Percentiles rank a stretch among this genome's conserved stretches.
phyloP scores from a whole-genome alignment of 1,140 invertebrate genomes.

The Argopecten irradians region DNA sequence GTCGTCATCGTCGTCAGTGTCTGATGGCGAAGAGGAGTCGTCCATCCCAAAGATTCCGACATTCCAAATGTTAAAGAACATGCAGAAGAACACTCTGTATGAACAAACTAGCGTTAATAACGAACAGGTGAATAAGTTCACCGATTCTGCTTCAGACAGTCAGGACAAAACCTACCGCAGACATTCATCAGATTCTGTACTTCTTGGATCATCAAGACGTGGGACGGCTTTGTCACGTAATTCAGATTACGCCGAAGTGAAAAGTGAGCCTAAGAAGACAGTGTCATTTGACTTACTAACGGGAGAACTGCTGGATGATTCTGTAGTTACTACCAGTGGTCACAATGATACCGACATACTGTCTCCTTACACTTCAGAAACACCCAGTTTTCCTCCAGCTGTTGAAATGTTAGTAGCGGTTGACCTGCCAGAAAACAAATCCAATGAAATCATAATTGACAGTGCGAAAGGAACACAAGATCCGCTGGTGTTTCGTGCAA shows the following conservation, averaged over 20 bases:
- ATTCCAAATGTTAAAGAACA: conserved; percentile 10
- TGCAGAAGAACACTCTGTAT: conserved; percentile 9
- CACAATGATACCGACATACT: not conserved
- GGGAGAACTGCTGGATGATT: not conserved
- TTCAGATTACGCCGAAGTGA: not conserved
- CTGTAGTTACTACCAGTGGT: not conserved
- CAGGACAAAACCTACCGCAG: not conserved
- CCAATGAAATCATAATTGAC: not conserved
- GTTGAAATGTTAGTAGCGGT: not conserved
- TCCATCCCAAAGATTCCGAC: not conserved
- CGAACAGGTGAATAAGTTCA: not conserved
- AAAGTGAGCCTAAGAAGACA: not conserved
- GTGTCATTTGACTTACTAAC: not conserved
- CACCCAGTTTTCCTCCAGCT: not conserved
- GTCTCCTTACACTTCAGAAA: not conserved
- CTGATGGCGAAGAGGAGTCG: not conserved
- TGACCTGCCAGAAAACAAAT: conserved; percentile 1
- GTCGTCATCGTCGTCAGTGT: not conserved
- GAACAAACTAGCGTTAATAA: not conserved
- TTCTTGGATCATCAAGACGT: not conserved
- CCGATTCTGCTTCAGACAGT: not conserved
- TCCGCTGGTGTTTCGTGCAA: not conserved
- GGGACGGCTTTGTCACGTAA: not conserved
- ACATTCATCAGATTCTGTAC: not conserved
- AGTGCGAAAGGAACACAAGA: not conserved